Conservation (phyloP, 2,113 vertebrate species). For the Rafetus swinhoei region DNA sequence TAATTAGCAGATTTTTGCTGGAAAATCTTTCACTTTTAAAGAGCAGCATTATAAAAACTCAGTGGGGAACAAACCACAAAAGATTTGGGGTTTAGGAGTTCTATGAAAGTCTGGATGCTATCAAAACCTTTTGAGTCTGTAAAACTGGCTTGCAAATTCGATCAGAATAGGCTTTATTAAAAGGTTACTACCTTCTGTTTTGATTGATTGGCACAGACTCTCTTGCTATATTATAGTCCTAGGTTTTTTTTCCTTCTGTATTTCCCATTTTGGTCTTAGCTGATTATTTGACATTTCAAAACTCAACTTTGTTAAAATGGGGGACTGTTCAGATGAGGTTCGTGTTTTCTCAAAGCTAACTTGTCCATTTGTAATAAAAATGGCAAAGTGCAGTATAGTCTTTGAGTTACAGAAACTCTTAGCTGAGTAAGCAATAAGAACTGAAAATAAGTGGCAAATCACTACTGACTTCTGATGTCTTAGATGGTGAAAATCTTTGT, state of each 20-base stretch:
- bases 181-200: neutral
- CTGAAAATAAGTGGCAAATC: neutral
- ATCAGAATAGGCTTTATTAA: neutral
- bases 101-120: neutral
- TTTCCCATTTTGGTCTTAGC: neutral
- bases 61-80: neutral
- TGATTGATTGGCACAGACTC: neutral
- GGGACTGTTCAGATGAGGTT: too few species aligned
- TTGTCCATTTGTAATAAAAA: neutral
- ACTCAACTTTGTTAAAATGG: neutral
- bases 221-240: neutral
- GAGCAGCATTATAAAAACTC: neutral
- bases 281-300: neutral
- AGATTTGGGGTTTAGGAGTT: neutral
- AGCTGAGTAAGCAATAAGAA: fast-evolving
- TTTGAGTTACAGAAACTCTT: neutral
- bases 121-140: neutral
- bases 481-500: neutral
- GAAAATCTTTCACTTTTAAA: neutral
- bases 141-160: neutral
- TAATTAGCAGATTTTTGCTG: too few species aligned
- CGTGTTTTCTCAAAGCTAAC: too few species aligned
- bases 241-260: fast-evolving
- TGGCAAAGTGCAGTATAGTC: neutral
- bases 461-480: neutral